Conservation (phyloP, 2,888 invertebrate genomes). For the Amiota minor region DNA sequence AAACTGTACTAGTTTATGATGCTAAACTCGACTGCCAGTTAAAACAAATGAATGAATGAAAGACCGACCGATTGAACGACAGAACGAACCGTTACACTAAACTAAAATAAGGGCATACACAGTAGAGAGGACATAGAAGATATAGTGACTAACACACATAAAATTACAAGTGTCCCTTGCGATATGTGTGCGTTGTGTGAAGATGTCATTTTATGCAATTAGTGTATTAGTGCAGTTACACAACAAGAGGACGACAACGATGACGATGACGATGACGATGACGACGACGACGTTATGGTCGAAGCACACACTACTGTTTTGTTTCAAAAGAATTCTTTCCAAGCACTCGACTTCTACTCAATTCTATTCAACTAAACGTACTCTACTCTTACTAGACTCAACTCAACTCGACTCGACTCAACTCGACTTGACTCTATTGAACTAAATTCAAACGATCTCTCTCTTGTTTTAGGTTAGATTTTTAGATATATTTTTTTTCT, state of each 20-base stretch:
- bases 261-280: not conserved
- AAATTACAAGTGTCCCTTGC: not conserved
- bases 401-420: not conserved
- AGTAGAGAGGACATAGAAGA: no score
- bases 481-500: not conserved
- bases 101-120: no score
- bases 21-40: slow-evolving; percentile 40
- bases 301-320: not conserved
- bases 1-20: slow-evolving; percentile 64
- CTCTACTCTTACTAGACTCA: not conserved
- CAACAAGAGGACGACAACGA: not conserved
- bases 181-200: not conserved
- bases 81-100: no score
- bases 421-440: slow-evolving; percentile 8
- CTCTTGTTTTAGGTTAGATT: not conserved
- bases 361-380: slow-evolving; percentile 3
- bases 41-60: no score
- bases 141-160: no score
- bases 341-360: not conserved
- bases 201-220: slow-evolving; percentile 21
- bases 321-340: no score
- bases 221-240: slow-evolving; percentile 8
- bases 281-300: not conserved
- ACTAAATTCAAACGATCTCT: not conserved
- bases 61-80: no score